phyloP scores from a whole-genome alignment of 2,113 vertebrate genomes.

The Pimephales promelas region DNA sequence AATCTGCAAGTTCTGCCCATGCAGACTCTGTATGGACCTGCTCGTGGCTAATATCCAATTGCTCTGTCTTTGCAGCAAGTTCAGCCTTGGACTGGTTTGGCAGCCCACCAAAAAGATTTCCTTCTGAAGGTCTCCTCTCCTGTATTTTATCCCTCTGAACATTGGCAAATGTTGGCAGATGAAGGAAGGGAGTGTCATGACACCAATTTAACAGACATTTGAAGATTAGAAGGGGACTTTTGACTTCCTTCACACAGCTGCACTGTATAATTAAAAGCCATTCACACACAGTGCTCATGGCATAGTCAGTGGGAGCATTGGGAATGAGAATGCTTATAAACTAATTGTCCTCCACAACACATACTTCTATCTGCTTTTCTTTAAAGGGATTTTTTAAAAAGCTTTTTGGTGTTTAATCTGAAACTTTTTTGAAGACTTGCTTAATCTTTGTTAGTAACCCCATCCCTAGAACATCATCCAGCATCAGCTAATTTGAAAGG shows the following conservation, averaged over 20 bases:
- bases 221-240: constrained; percentile 24
- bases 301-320: neutral
- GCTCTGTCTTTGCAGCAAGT: neutral
- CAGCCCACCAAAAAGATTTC: neutral
- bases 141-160: neutral
- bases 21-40: neutral
- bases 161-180: constrained; percentile 2
- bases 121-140: neutral
- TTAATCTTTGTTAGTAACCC: neutral
- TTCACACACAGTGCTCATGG: neutral
- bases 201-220: constrained; percentile 35
- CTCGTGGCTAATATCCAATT: constrained; percentile 2
- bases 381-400: neutral
- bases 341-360: neutral
- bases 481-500: neutral
- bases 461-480: neutral
- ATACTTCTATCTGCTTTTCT: neutral
- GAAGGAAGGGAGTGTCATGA: constrained; percentile 18
- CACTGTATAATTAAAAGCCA: constrained; percentile 36
- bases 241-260: constrained; percentile 14
- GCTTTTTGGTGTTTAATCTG: neutral
- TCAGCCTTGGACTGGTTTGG: constrained; percentile 22
- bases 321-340: neutral
- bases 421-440: neutral
- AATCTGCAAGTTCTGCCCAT: neutral